phyloP scores from a whole-genome alignment of 1,140 invertebrate species.

The Zaprionus taronus region DNA sequence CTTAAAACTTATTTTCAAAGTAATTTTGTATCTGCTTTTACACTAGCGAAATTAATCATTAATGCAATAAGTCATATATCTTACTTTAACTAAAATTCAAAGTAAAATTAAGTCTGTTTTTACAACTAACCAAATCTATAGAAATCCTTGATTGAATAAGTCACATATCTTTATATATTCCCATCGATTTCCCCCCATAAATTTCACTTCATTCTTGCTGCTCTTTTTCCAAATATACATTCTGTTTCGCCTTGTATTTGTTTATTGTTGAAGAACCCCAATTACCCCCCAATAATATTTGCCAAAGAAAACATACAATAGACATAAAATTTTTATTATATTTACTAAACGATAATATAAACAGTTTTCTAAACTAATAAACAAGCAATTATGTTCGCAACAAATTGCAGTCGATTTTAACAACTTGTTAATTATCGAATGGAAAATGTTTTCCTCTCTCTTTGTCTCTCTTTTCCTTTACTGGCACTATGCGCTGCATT shows the following conservation, averaged over 20 bases:
- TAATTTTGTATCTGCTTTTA: too few relatives aligned
- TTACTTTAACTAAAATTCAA: too few relatives aligned
- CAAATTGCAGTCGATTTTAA: conserved; percentile 6
- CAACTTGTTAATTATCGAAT: conserved; percentile 21
- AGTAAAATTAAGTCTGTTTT: too few relatives aligned
- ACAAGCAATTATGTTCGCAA: neutral
- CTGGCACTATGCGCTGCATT: neutral
- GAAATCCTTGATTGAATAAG: neutral
- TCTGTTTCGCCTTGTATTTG: neutral
- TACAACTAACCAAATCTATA: neutral
- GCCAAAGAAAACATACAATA: neutral
- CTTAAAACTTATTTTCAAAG: too few relatives aligned
- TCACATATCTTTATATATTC: neutral
- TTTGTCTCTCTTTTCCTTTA: neutral
- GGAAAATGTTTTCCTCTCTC: neutral
- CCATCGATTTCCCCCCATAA: neutral
- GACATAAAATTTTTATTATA: neutral
- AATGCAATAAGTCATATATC: too few relatives aligned
- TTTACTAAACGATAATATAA: conserved; percentile 1
- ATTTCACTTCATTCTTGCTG: neutral
- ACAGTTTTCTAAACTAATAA: conserved; percentile 3
- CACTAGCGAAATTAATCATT: too few relatives aligned
- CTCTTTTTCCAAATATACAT: neutral
- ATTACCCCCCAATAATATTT: conserved; percentile 2
- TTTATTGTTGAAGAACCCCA: neutral